Conservation (phyloP, 2,888 invertebrate species). For the Gnatocerus cornutus region DNA sequence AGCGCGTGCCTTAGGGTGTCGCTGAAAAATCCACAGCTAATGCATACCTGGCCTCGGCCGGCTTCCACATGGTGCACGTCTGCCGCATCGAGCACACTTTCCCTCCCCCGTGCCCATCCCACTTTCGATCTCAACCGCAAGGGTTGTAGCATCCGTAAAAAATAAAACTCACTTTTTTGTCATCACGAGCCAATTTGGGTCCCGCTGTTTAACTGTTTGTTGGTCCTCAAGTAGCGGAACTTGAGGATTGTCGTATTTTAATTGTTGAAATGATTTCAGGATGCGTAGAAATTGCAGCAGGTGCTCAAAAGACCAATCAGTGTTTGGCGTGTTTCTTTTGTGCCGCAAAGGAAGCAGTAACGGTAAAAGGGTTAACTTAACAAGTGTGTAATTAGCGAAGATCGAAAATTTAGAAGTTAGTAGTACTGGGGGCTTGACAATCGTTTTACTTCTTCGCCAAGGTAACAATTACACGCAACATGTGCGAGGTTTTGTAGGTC, state of each 20-base stretch:
- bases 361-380: slow-evolving; percentile 13
- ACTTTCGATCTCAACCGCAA: slow-evolving; percentile 50
- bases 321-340: neutral
- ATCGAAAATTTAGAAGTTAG: neutral
- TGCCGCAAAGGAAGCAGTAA: slow-evolving; percentile 20
- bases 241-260: slow-evolving; percentile 21
- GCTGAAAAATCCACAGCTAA: slow-evolving; percentile 41
- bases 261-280: slow-evolving; percentile 33
- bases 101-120: slow-evolving; percentile 41
- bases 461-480: slow-evolving; percentile 32
- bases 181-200: slow-evolving; percentile 24
- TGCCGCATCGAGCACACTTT: slow-evolving; percentile 46
- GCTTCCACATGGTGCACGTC: slow-evolving; percentile 57
- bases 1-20: slow-evolving; percentile 27
- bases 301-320: slow-evolving; percentile 23
- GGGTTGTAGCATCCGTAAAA: slow-evolving; percentile 27
- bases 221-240: slow-evolving; percentile 19
- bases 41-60: slow-evolving; percentile 46
- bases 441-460: slow-evolving; percentile 32
- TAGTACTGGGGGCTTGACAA: slow-evolving; percentile 1
- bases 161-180: slow-evolving; percentile 29
- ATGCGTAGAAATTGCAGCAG: slow-evolving; percentile 24
- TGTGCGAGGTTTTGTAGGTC: slow-evolving; percentile 31
- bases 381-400: neutral
- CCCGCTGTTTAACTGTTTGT: slow-evolving; percentile 30